Evolutionary conservation across 2,797 vertebrate species (phyloP).

Genomic region (Knipowitschia caucasica): DNA sequence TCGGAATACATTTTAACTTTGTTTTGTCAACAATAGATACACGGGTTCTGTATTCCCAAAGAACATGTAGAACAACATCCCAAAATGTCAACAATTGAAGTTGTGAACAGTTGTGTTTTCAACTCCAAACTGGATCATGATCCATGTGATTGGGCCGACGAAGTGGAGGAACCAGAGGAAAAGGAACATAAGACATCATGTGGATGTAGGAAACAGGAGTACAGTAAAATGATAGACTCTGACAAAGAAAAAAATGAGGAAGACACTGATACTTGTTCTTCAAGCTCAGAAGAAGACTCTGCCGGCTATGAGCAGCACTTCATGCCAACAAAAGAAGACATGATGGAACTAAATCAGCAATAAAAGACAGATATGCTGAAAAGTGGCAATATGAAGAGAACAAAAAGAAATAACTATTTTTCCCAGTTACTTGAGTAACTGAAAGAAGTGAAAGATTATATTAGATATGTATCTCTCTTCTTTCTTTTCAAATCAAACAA

Average conservation of each 20-base stretch:
- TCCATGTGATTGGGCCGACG: conserved; percentile 3
- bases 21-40: conserved; percentile 40
- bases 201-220: conserved; percentile 38
- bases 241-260: conserved; percentile 42
- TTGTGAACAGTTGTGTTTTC: conserved; percentile 45
- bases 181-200: conserved; percentile 16
- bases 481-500: no score
- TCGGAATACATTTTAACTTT: not conserved
- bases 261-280: conserved; percentile 8
- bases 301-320: conserved; percentile 77
- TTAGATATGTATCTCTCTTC: no score
- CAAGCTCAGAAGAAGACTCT: conserved; percentile 43
- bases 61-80: conserved; percentile 47
- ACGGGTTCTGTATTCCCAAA: conserved; percentile 34
- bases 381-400: not conserved
- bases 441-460: no score
- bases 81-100: conserved; percentile 62
- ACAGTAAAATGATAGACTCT: conserved; percentile 63
- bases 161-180: conserved; percentile 6
- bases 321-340: conserved; percentile 62
- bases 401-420: no score
- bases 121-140: not conserved
- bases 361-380: conserved; percentile 1
- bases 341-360: conserved; percentile 3
- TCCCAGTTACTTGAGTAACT: no score